Conservation (phyloP, 2,113 vertebrate genomes). For the Oostethus manadensis region DNA sequence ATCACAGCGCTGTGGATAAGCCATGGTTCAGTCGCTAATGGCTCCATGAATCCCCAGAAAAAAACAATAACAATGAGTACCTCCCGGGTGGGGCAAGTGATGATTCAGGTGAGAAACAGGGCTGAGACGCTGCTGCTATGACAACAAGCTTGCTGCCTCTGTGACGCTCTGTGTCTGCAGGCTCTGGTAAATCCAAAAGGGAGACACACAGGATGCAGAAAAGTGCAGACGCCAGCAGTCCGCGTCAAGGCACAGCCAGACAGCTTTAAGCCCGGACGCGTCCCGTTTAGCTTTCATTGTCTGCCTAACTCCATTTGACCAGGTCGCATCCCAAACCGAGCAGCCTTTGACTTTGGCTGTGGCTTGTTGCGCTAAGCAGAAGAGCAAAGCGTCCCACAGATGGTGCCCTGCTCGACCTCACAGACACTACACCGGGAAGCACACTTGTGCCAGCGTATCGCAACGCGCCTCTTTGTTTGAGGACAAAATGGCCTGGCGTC, state of each 20-base stretch:
- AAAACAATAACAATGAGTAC: slow-evolving; percentile 14
- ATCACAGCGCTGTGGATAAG: slow-evolving; percentile 40
- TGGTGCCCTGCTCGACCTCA: slow-evolving; percentile 19
- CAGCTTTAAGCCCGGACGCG: slow-evolving; percentile 48
- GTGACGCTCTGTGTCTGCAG: slow-evolving; percentile 34
- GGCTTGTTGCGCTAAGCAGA: background rate
- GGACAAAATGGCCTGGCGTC: slow-evolving; percentile 30
- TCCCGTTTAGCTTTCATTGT: slow-evolving; percentile 46
- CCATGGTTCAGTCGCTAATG: slow-evolving; percentile 39
- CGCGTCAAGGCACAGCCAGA: slow-evolving; percentile 43
- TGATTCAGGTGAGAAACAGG: slow-evolving; percentile 50
- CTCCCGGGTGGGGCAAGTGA: slow-evolving; percentile 26
- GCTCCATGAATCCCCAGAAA: slow-evolving; percentile 37
- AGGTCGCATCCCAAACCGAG: slow-evolving; percentile 26
- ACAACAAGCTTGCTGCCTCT: slow-evolving; percentile 21
- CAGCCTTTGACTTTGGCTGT: slow-evolving; percentile 38
- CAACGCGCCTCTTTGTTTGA: slow-evolving; percentile 22
- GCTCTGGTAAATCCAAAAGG: slow-evolving; percentile 47
- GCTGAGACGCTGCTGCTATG: slow-evolving; percentile 25
- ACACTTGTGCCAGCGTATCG: slow-evolving; percentile 15
- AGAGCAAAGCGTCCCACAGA: background rate
- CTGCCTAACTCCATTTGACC: slow-evolving; percentile 38
- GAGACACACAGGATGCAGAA: slow-evolving; percentile 40
- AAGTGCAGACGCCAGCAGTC: slow-evolving; percentile 63
- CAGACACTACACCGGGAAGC: slow-evolving; percentile 4